These are phyloP conservation scores for Catonia carolina DNA, from an alignment of 2,888 invertebrate species.

Conservation along the genomic window DNA sequence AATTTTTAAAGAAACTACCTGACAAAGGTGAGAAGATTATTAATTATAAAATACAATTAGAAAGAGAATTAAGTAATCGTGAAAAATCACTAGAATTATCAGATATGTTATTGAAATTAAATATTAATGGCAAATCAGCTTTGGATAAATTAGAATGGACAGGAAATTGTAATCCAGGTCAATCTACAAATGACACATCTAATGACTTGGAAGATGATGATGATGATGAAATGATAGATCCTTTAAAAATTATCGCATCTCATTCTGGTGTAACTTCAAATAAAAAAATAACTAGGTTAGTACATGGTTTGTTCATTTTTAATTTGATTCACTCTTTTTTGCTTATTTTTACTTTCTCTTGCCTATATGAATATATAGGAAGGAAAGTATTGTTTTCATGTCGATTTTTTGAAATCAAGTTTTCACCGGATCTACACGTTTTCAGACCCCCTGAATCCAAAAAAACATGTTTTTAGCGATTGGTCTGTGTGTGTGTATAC, in stretches of 20 bases:
- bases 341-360: too few species aligned
- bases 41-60: constrained; percentile 46
- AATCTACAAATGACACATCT: background rate
- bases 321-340: too few species aligned
- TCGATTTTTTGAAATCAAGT: too few species aligned
- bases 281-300: constrained; percentile 31
- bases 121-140: constrained; percentile 46
- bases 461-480: too few species aligned
- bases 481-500: too few species aligned
- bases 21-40: constrained; percentile 55
- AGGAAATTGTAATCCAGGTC: constrained; percentile 41
- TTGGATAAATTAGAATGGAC: constrained; percentile 56
- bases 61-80: constrained; percentile 46
- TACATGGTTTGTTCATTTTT: background rate
- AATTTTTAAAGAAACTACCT: constrained; percentile 49
- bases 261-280: constrained; percentile 41
- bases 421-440: too few species aligned
- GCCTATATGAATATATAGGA: too few species aligned
- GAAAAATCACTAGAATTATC: constrained; percentile 49
- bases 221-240: constrained; percentile 50
- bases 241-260: constrained; percentile 50
- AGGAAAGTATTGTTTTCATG: too few species aligned
- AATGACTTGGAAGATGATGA: constrained; percentile 39
- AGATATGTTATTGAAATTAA: constrained; percentile 47
- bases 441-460: too few species aligned